Evolutionary conservation across 2,888 invertebrate genomes (phyloP).

Genomic region (Oscheius sp.): DNA sequence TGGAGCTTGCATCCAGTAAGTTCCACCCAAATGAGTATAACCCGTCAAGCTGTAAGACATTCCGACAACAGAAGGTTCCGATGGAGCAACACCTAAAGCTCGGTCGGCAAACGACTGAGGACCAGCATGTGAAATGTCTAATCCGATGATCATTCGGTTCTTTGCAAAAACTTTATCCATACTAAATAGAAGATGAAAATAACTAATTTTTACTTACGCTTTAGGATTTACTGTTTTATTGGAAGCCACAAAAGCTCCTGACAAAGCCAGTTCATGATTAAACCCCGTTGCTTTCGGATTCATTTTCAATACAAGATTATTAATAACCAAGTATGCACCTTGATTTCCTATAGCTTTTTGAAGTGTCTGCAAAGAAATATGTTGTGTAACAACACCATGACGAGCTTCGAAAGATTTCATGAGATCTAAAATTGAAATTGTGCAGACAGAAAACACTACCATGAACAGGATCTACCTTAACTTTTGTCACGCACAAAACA

Average conservation of each 20-base stretch:
- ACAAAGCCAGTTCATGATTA: constrained; percentile 22
- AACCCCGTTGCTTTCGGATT: constrained; percentile 41
- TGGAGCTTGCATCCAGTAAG: constrained; percentile 38
- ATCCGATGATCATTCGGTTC: constrained; percentile 47
- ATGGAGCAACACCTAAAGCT: constrained; percentile 11
- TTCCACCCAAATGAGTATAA: not conserved
- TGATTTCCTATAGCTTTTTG: constrained; percentile 26
- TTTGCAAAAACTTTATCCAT: not conserved
- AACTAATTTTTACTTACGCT: not conserved
- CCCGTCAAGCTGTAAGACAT: not conserved
- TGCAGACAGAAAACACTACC: not conserved
- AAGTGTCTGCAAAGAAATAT: constrained; percentile 36
- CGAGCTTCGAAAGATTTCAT: constrained; percentile 43
- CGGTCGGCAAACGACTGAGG: constrained; percentile 45
- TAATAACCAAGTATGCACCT: constrained; percentile 4
- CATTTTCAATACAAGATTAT: constrained; percentile 41
- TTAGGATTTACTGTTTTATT: too few species aligned
- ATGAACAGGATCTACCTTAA: constrained; percentile 40
- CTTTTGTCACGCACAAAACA: constrained; percentile 36
- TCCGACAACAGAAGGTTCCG: constrained; percentile 51
- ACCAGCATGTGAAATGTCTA: constrained; percentile 50
- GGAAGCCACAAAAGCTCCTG: not conserved
- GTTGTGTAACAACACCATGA: constrained; percentile 43
- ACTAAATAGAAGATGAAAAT: not conserved
- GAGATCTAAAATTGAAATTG: not conserved